Evolutionary conservation across 2,888 invertebrate genomes (phyloP).

Genomic region (Cantharis flavilabris): DNA sequence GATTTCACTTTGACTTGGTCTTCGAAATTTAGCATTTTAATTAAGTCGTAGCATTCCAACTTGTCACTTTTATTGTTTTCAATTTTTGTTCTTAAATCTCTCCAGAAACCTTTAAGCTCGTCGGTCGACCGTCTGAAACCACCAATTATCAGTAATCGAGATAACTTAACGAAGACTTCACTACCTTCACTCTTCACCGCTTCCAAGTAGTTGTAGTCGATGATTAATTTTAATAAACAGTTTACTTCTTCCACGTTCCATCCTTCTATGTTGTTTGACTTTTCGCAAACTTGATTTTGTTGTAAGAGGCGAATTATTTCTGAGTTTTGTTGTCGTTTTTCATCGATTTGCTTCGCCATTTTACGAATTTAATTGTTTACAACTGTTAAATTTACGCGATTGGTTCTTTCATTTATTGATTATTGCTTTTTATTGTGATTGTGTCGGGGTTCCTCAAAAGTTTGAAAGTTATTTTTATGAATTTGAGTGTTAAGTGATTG

Average conservation of each 20-base stretch:
- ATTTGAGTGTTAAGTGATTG: background rate
- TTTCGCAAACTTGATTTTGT: slow-evolving; percentile 6
- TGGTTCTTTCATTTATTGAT: background rate
- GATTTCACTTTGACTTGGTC: slow-evolving; percentile 10
- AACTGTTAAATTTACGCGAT: background rate
- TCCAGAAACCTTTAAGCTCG: slow-evolving; percentile 25
- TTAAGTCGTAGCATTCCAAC: background rate
- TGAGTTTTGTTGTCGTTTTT: slow-evolving; percentile 5
- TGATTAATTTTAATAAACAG: slow-evolving; percentile 24
- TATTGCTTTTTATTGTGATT: background rate
- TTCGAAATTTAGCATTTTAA: background rate
- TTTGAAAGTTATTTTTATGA: background rate
- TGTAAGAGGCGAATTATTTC: slow-evolving; percentile 23
- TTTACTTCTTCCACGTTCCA: slow-evolving; percentile 28
- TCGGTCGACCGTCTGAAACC: slow-evolving; percentile 19
- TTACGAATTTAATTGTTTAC: background rate
- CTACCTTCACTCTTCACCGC: slow-evolving; percentile 24
- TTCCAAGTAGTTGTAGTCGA: slow-evolving; percentile 20
- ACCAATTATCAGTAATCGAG: slow-evolving; percentile 28
- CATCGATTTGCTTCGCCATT: slow-evolving; percentile 12
- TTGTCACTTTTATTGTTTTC: slow-evolving; percentile 20
- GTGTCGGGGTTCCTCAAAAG: background rate
- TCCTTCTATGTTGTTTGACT: background rate
- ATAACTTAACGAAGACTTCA: slow-evolving; percentile 24
- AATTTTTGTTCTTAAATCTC: slow-evolving; percentile 20